Evolutionary conservation across 1,140 invertebrate genomes (phyloP).

Genomic region (Drosophila elegans): DNA sequence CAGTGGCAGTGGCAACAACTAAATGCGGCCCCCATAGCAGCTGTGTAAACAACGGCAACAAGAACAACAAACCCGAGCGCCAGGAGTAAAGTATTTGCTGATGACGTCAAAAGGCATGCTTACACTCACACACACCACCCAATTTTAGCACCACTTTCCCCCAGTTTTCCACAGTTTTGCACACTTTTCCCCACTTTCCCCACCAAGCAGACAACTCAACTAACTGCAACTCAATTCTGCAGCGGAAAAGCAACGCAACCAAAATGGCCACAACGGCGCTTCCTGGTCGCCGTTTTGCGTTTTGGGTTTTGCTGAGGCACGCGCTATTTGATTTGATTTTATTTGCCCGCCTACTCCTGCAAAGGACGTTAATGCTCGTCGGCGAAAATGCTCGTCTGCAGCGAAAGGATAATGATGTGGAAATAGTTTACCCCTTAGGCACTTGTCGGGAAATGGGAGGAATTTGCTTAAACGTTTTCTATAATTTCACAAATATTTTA

Average conservation of each 20-base stretch:
- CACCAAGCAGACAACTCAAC: slow-evolving; percentile 44
- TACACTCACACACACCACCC: slow-evolving; percentile 25
- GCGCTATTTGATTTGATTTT: slow-evolving; percentile 53
- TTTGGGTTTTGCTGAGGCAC: slow-evolving; percentile 43
- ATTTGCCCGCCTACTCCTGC: slow-evolving; percentile 31
- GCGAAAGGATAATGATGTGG: slow-evolving; percentile 3
- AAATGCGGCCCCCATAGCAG: slow-evolving; percentile 70
- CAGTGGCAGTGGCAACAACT: slow-evolving; percentile 52
- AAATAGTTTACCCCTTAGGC: slow-evolving; percentile 4
- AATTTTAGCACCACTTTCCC: not conserved
- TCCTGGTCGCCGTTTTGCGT: slow-evolving; percentile 50
- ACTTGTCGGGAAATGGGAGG: slow-evolving; percentile 4
- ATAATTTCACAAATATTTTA: not conserved
- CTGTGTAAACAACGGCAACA: slow-evolving; percentile 74
- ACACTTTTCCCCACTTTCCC: not conserved
- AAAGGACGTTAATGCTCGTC: slow-evolving; percentile 19
- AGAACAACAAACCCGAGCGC: slow-evolving; percentile 9
- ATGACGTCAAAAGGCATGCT: slow-evolving; percentile 67
- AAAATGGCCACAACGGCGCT: slow-evolving; percentile 48
- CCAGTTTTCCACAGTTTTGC: too few species aligned
- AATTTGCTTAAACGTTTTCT: not conserved
- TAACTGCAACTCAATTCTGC: slow-evolving; percentile 45
- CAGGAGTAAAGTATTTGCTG: slow-evolving; percentile 46
- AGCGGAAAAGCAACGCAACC: slow-evolving; percentile 50
- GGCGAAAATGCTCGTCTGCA: slow-evolving; percentile 15